Base-by-base conservation (phyloP, 2,888 invertebrate species). In the Epinotia brunnichana region DNA sequence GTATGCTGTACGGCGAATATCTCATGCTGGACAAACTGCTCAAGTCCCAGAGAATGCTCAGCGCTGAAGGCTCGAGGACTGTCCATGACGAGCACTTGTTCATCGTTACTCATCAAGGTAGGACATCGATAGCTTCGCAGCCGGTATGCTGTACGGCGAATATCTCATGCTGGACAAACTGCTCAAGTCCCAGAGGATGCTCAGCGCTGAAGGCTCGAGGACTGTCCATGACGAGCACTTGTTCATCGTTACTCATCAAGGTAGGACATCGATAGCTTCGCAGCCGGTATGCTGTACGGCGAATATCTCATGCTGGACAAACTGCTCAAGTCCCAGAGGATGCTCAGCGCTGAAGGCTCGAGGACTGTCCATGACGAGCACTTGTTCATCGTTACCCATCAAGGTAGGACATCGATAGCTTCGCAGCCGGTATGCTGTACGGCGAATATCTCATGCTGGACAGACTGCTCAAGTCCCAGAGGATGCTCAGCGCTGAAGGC, bases 31-130 rank as follows among this genome's bases (percentile, higher is more conserved):
- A 99, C 86, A 97, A 97, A 84, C 91, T 99, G 21, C 94, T 99
- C 48, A 94, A 92, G 41, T 96, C 97, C 0, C 98, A 99, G 89
- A 93, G 96, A 73, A 95, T 98, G 94, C 94, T 97, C 62, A 98
- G 98, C 77, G 94, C 94, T 5, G 94, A 96, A 84, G 95, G 96
- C 69, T 94, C 95, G 29, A 94, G 95, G 71, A 95, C 95, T 0
- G 98, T 99, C 0, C 99, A 99, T 79, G 99, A 99, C 87, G 99
- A 99, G 83, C 99, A 99, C 91, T 94, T 99, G 9, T 99, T 99
- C 87, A 99, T 99, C 75, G 94, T 99, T 68, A 99, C 98, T 13
- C 99, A 99, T 93, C 99, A 99, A 96, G 98, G 99, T 98, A 78
- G 74, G 64, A 24, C 24, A 24, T n/a, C n/a, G n/a, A n/a, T n/a